Evolutionary conservation across 2,797 vertebrate species (phyloP), one percentile per base, ranked within the genome.

Genomic region (Alca torda): DNA sequence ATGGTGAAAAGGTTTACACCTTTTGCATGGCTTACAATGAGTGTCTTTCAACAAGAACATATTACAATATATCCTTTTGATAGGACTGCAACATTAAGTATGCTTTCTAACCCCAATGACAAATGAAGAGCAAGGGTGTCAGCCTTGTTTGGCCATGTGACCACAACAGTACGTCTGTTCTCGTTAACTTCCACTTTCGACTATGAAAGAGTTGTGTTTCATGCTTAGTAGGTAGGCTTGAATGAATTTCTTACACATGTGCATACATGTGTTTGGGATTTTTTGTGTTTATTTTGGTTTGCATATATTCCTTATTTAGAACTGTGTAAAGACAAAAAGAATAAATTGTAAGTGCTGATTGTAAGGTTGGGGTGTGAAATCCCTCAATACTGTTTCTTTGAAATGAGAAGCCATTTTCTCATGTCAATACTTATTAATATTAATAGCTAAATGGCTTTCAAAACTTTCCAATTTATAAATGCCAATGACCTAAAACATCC

Each of bases 251-350:
- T 74, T 51, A 53, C 41, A 48, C 2, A 0, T 18, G 2, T 70
- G 12, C 9, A 25, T 45, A 65, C 18, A 31, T n/a, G 10, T 35
- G 10, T 41, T 69, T 4, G 4, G 6, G 4, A 0, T 20, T 33
- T 59, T 70, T 60, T 9, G 10, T 57, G 28, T 57, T 78, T 57
- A 70, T 65, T 87, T 67, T 65, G 4, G 3, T 69, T 83, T 51
- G 2, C 17, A 1, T 45, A 74, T 48, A 53, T 60, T 64, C 4
- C 7, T 80, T 81, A 23, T 77, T 57, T 61, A 89, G 9, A 19
- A 24, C 16, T 28, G 4, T 30, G 16, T 87, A 75, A 67, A 43
- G 31, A 31, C 30, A 53, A 70, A 88, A 76, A 41, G 6, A 35
- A 5, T 21, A 46, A 18, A 7, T 41, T 81, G 9, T n/a, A 87